Evolutionary conservation across 2,797 vertebrate species (phyloP), one percentile per base, ranked within the genome.

Genomic region (Phalloptychus januarius): DNA sequence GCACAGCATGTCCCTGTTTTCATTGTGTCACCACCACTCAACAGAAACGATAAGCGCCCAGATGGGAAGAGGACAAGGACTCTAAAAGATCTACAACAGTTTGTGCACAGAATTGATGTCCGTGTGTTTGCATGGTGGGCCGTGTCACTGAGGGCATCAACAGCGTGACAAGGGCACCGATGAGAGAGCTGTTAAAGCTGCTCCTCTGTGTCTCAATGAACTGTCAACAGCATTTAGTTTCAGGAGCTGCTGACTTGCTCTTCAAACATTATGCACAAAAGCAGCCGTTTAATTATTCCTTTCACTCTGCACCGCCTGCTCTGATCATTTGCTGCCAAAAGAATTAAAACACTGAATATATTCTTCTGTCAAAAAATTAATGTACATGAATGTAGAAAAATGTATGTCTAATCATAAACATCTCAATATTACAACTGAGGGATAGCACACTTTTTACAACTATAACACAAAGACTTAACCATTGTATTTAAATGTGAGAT

Each of bases 121-220:
- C 1, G 46, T 56, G 75, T 80, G 71, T 87, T 80, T 90, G 78
- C 58, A 71, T 1, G 13, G 67, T 46, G 52, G 13, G 56, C 71
- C 52, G 81, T 86, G 85, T 88, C 84, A 72, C 25, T 67, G 86
- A 83, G 87, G 85, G 88, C 89, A 78, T 85, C 74, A 78, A 79
- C 79, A 36, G 75, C 69, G 77, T 54, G 80, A 80, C 83, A 75
- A 83, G 54, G 28, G 79, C 75, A 16, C 36, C 81, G 91, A 84
- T 91, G 91, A 93, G 90, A 84, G 87, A 83, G 89, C 87, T 89
- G 85, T 91, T 92, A 94, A 93, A 91, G 90, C 90, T 78, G 81
- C 69, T 82, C 77, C 75, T 82, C 72, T 71, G 74, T 75, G 88
- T 93, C 82, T 42, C 16, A 61, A 85, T 52, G n/a, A 91, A 81